Evolutionary conservation across 1,140 invertebrate genomes (phyloP).

Genomic region (Marisa cornuarietis): DNA sequence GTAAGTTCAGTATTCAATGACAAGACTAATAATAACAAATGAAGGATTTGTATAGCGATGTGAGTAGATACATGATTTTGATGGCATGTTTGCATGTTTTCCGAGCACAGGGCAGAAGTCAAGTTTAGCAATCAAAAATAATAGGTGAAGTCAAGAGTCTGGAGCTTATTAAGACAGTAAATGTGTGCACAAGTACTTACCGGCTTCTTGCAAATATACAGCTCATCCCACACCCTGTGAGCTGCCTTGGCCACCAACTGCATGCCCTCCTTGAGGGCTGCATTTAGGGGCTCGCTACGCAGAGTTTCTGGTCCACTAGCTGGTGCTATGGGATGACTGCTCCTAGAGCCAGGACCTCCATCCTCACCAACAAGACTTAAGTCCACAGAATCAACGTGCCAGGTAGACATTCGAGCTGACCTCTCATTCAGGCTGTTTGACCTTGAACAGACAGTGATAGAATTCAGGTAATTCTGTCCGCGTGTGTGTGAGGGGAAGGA

Average conservation of each 20-base stretch:
- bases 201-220: slow-evolving; percentile 95
- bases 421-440: slow-evolving; percentile 43
- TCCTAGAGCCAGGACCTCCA: slow-evolving; percentile 8
- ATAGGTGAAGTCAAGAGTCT: no score
- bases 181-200: slow-evolving; percentile 67
- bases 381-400: slow-evolving; percentile 45
- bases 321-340: slow-evolving; percentile 7
- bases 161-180: neutral
- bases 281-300: slow-evolving; percentile 6
- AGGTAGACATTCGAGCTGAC: slow-evolving; percentile 48
- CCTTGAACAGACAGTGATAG: neutral
- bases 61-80: no score
- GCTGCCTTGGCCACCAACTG: slow-evolving; percentile 89
- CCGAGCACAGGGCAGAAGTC: no score
- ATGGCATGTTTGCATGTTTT: no score
- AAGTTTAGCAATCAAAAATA: no score
- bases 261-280: slow-evolving; percentile 76
- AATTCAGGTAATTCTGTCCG: no score
- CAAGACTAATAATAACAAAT: no score
- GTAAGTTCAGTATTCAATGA: no score
- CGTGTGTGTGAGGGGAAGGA: no score
- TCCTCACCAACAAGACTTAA: slow-evolving; percentile 20
- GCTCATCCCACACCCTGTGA: slow-evolving; percentile 93
- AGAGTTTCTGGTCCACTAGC: neutral
- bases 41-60: no score